Conservation (phyloP, 2,113 vertebrate genomes). For the Nothobranchius furzeri region DNA sequence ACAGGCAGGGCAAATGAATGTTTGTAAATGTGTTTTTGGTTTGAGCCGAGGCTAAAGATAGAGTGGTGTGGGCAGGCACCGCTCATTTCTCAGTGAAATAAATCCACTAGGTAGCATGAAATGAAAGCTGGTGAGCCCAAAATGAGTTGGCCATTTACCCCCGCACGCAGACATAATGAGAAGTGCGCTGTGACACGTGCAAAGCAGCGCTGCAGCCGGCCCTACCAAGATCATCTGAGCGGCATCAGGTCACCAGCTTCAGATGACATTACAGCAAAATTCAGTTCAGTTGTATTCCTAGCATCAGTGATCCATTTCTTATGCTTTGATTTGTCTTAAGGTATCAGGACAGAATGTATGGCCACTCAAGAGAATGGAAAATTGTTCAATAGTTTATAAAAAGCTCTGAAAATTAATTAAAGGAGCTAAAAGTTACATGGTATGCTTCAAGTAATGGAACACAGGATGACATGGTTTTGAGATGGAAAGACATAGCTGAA, state of each 20-base stretch:
- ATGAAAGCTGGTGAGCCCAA: constrained; percentile 31
- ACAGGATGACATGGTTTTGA: not conserved
- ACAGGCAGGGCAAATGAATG: constrained; percentile 71
- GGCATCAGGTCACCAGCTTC: constrained; percentile 16
- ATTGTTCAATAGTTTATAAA: not conserved
- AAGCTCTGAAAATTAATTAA: too few relatives aligned
- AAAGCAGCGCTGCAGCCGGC: constrained; percentile 7
- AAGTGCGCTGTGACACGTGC: constrained; percentile 6
- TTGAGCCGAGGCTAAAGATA: constrained; percentile 76
- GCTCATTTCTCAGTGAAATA: constrained; percentile 61
- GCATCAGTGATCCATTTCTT: too few relatives aligned
- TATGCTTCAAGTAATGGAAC: not conserved
- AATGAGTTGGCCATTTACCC: constrained; percentile 35
- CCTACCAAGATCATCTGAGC: constrained; percentile 14
- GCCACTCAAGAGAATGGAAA: too few relatives aligned
- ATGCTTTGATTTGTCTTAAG: not conserved
- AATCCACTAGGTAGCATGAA: constrained; percentile 46
- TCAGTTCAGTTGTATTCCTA: too few relatives aligned
- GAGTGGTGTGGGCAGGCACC: constrained; percentile 57
- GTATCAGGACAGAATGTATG: not conserved
- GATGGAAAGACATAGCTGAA: not conserved
- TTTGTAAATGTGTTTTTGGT: constrained; percentile 78
- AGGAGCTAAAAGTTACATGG: not conserved
- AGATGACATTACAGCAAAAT: not conserved
- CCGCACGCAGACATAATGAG: not conserved